A percentile compares a stretch with the other conserved stretches of the same genome.
Evolutionary conservation across 92 coral and sea anemone genomes (phyloP).

Genomic region (Scolanthus callimorphus): DNA sequence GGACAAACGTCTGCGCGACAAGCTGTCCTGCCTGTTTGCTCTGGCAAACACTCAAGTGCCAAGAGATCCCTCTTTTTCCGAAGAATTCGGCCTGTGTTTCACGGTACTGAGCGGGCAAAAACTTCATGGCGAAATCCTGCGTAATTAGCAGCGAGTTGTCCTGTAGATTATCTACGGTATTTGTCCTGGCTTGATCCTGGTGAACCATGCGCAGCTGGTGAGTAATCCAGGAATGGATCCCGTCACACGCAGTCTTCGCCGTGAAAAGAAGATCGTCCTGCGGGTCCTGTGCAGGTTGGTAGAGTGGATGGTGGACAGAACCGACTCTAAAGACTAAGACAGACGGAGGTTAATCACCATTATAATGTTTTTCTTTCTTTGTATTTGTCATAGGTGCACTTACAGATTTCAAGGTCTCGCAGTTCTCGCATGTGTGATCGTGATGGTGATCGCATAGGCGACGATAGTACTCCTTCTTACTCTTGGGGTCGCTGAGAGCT

Average conservation of each 20-base stretch:
- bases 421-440: conserved; percentile 16
- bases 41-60: conserved; percentile 38
- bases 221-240: conserved; percentile 19
- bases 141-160: conserved; percentile 13
- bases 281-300: conserved; percentile 20
- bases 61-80: conserved; percentile 51
- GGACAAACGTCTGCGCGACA: conserved; percentile 39
- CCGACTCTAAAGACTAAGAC: conserved; percentile 18
- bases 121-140: conserved; percentile 52
- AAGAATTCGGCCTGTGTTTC: conserved; percentile 43
- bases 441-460: conserved; percentile 9
- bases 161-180: conserved; percentile 20
- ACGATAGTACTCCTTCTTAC: background rate
- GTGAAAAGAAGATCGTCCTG: conserved; percentile 23
- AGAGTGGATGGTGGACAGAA: conserved; percentile 14
- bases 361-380: too few species aligned
- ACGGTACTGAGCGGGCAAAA: conserved; percentile 25
- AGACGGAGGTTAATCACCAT: too few species aligned
- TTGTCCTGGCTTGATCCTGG: conserved; percentile 38
- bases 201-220: conserved; percentile 22
- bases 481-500: background rate
- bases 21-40: conserved; percentile 17
- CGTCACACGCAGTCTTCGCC: conserved; percentile 18
- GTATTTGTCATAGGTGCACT: too few species aligned
- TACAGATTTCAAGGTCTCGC: conserved; percentile 24